phyloP scores from a whole-genome alignment of 2,888 invertebrate species.

The Heterodera filipjevi region DNA sequence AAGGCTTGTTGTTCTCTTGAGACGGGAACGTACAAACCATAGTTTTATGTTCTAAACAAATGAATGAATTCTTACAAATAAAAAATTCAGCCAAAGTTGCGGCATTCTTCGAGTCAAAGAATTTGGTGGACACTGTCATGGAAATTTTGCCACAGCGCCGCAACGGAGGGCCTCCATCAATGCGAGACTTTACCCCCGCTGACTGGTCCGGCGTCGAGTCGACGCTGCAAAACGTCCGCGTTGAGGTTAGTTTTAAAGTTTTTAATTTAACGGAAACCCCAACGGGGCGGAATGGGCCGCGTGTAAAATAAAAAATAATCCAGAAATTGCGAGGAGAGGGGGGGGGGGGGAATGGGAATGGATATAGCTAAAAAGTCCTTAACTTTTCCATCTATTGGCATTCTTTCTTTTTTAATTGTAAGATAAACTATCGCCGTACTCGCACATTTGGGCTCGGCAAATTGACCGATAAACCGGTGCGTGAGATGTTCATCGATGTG shows the following conservation, averaged over 20 bases:
- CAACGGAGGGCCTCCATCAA: not conserved
- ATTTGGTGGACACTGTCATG: conserved; percentile 21
- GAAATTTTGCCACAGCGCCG: conserved; percentile 13
- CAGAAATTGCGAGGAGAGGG: too few species aligned
- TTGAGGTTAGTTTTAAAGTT: not conserved
- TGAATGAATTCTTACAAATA: too few species aligned
- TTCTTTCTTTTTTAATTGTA: not conserved
- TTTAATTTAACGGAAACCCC: not conserved
- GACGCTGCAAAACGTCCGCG: conserved; percentile 19
- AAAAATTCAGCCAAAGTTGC: conserved; percentile 29
- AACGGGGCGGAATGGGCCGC: too few species aligned
- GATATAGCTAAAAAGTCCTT: too few species aligned
- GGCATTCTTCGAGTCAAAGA: conserved; percentile 30
- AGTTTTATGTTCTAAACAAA: too few species aligned
- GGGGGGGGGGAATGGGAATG: too few species aligned
- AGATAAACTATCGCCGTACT: not conserved
- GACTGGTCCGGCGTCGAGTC: conserved; percentile 14
- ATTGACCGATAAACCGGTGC: conserved; percentile 22
- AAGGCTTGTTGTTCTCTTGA: too few species aligned
- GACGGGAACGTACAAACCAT: too few species aligned
- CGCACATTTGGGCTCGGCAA: conserved; percentile 20
- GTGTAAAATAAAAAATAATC: too few species aligned
- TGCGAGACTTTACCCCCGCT: not conserved
- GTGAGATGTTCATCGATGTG: conserved; percentile 16
- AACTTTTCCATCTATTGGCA: too few species aligned